A percentile compares a stretch with the other conserved stretches of the same genome.
phyloP scores from a whole-genome alignment of 2,888 invertebrate species.

The Lamellibrachia satsuma region DNA sequence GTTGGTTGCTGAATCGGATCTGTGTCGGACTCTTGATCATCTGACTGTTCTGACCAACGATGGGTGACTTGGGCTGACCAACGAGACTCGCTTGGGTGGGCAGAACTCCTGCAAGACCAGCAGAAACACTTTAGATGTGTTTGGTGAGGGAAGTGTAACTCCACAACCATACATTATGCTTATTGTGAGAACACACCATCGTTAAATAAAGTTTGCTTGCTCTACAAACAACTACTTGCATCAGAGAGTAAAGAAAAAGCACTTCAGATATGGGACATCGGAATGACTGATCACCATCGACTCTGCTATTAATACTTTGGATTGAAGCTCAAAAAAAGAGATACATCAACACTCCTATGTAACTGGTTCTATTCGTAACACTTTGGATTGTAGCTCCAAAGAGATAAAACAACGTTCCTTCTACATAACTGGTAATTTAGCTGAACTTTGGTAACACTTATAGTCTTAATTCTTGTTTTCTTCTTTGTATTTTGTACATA shows the following conservation, averaged over 20 bases:
- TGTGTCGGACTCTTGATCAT: constrained; percentile 35
- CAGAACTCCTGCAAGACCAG: constrained; percentile 23
- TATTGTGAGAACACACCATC: not conserved
- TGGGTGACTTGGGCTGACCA: constrained; percentile 26
- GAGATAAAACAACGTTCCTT: not conserved
- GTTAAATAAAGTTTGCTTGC: too few relatives aligned
- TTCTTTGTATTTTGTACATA: not conserved
- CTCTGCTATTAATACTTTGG: not conserved
- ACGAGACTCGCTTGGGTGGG: constrained; percentile 26
- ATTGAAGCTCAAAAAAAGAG: not conserved
- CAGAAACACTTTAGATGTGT: not conserved
- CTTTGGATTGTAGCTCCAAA: not conserved
- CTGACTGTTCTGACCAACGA: constrained; percentile 29
- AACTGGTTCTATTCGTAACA: not conserved
- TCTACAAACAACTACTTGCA: too few relatives aligned
- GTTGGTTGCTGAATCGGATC: constrained; percentile 35
- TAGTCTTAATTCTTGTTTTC: not conserved
- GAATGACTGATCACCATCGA: too few relatives aligned
- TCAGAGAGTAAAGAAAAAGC: too few relatives aligned
- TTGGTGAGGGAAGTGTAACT: constrained; percentile 20
- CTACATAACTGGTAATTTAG: too few relatives aligned
- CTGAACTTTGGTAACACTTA: too few relatives aligned
- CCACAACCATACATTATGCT: not conserved
- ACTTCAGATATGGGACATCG: too few relatives aligned
- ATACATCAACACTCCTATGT: not conserved